Conservation (phyloP, 2,888 invertebrate species). For the Dryocosmus kuriphilus region DNA sequence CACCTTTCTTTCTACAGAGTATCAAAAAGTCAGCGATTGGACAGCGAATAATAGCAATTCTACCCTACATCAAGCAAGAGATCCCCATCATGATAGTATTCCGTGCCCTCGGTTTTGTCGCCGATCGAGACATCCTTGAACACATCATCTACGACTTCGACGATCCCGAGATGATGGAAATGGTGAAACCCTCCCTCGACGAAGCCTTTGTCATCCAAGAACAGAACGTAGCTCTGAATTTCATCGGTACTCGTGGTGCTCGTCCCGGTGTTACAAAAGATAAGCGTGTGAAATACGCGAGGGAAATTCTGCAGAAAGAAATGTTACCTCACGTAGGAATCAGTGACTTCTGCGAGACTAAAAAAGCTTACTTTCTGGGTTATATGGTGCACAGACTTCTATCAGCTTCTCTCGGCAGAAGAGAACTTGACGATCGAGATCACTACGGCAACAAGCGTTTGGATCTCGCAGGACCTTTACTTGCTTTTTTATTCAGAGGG, state of each 20-base stretch:
- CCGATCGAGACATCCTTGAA: conserved; percentile 98
- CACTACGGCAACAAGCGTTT: conserved; percentile 99
- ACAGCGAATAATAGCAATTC: conserved; percentile 97
- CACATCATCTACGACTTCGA: conserved; percentile 99
- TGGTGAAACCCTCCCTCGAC: conserved; percentile 99
- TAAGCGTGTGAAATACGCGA: conserved; percentile 98
- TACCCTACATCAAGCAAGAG: conserved; percentile 99
- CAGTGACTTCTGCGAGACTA: conserved; percentile 99
- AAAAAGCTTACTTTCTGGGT: conserved; percentile 98
- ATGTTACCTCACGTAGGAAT: conserved; percentile 99
- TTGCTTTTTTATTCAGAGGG: conserved; percentile 98
- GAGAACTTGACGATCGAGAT: conserved; percentile 99
- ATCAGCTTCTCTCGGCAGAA: conserved; percentile 94
- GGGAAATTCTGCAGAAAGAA: conserved; percentile 99
- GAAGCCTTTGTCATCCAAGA: conserved; percentile 99
- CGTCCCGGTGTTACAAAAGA: conserved; percentile 99
- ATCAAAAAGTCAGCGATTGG: conserved; percentile 99
- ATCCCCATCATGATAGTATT: conserved; percentile 99
- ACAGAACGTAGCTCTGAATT: conserved; percentile 98
- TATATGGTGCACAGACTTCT: conserved; percentile 99
- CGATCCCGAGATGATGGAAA: conserved; percentile 99
- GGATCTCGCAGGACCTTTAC: conserved; percentile 97
- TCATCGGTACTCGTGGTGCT: conserved; percentile 98
- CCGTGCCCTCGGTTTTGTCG: conserved; percentile 98
- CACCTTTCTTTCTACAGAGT: conserved; percentile 78